Evolutionary conservation across 1,140 invertebrate species (phyloP).

Genomic region (Drosophila kurseongensis): DNA sequence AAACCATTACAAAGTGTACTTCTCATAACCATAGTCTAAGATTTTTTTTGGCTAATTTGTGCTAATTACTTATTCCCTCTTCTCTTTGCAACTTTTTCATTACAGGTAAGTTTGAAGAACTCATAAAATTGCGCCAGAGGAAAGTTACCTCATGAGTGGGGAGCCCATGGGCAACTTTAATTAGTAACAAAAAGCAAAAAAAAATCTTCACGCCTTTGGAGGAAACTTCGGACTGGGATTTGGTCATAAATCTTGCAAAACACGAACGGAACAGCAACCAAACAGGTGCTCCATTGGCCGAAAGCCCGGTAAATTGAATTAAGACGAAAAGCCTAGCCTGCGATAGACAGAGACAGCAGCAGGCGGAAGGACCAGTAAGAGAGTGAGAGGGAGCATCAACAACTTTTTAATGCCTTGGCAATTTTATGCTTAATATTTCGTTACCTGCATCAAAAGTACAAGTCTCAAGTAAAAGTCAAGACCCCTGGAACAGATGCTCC

Average conservation of each 20-base stretch:
- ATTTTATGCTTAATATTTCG: constrained; percentile 66
- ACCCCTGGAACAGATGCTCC: constrained; percentile 61
- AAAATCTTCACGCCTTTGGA: constrained; percentile 65
- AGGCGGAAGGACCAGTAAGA: not conserved
- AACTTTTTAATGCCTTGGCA: constrained; percentile 72
- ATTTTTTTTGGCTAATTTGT: constrained; percentile 59
- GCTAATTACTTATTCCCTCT: constrained; percentile 73
- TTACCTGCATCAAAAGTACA: constrained; percentile 55
- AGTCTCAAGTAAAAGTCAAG: constrained; percentile 44
- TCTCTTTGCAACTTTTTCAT: constrained; percentile 59
- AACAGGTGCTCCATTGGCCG: constrained; percentile 57
- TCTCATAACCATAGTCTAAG: constrained; percentile 49
- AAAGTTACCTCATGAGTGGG: constrained; percentile 42
- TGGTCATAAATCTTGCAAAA: constrained; percentile 64
- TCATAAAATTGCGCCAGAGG: constrained; percentile 55
- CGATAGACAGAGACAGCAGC: constrained; percentile 14
- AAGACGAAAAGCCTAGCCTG: constrained; percentile 70
- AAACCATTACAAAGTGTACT: constrained; percentile 15
- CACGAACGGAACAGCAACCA: constrained; percentile 46
- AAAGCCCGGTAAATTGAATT: constrained; percentile 73
- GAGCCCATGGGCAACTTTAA: constrained; percentile 57
- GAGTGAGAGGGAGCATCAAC: constrained; percentile 2
- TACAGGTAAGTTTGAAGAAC: constrained; percentile 74
- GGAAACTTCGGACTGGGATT: constrained; percentile 31
- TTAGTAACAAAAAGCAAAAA: constrained; percentile 42